Conservation (phyloP, 2,113 vertebrate species). For the Callithrix jacchus region DNA sequence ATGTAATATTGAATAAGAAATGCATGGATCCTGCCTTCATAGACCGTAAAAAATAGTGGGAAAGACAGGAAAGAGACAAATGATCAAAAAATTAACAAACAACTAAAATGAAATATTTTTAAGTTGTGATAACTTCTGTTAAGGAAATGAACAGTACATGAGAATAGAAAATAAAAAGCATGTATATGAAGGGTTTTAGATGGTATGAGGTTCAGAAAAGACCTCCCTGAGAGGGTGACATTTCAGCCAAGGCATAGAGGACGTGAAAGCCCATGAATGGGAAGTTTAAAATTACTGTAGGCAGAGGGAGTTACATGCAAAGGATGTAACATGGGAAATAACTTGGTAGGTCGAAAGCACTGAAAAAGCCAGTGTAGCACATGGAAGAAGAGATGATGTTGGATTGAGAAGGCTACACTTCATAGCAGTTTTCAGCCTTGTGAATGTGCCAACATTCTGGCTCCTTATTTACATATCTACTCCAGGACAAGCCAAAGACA, state of each 20-base stretch:
- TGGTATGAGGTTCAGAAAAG: not conserved
- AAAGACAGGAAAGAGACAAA: not conserved
- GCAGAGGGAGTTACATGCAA: not conserved
- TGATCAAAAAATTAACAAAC: not conserved
- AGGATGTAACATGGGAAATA: not conserved
- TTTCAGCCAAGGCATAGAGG: not conserved
- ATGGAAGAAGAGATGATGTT: not conserved
- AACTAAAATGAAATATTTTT: not conserved
- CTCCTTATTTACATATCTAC: not conserved
- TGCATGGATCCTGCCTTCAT: not conserved
- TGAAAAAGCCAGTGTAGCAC: not conserved
- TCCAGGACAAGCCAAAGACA: not conserved
- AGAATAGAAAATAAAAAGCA: not conserved
- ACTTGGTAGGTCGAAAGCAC: not conserved
- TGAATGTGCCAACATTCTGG: not conserved
- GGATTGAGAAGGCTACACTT: not conserved
- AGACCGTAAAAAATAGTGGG: not conserved
- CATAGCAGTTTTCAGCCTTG: not conserved
- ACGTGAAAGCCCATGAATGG: not conserved
- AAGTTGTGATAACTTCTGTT: not conserved
- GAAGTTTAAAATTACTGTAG: not conserved
- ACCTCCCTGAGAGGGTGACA: not conserved
- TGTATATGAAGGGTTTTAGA: not conserved
- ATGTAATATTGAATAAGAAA: not conserved
- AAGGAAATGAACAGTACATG: not conserved